These are phyloP conservation scores for Halocynthia roretzi DNA, from an alignment of 23 tunicate genomes.

Conservation along the genomic window DNA sequence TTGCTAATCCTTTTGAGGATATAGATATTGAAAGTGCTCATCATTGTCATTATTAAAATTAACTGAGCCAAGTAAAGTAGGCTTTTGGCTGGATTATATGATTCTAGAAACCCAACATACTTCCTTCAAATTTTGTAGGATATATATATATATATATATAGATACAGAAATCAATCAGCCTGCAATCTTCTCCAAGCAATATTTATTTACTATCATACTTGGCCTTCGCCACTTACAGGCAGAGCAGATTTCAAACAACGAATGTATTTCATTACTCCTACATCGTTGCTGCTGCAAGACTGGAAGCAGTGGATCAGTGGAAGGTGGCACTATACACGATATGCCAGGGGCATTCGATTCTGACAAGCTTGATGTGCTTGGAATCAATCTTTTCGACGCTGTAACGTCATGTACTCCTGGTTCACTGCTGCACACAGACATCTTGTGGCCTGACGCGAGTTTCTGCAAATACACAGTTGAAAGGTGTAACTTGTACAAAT, in stretches of 20 bases:
- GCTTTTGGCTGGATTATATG: too few species aligned
- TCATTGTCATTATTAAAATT: too few species aligned
- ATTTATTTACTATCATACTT: neutral
- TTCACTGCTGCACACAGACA: slow-evolving; percentile 58
- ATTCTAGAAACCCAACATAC: too few species aligned
- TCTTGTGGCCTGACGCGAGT: slow-evolving; percentile 60
- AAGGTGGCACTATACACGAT: slow-evolving; percentile 47
- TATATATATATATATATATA: neutral
- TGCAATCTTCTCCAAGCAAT: neutral
- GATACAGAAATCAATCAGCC: neutral
- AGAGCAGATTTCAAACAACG: slow-evolving; percentile 59
- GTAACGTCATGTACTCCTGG: slow-evolving; percentile 49
- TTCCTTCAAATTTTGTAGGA: too few species aligned
- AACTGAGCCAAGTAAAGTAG: too few species aligned
- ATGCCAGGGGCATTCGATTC: slow-evolving; percentile 45
- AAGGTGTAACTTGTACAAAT: slow-evolving; percentile 27
- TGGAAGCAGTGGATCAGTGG: slow-evolving; percentile 41
- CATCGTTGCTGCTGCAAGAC: slow-evolving; percentile 86
- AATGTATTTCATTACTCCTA: slow-evolving; percentile 52
- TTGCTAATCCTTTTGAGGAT: too few species aligned
- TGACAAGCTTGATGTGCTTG: slow-evolving; percentile 41
- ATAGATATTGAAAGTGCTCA: too few species aligned
- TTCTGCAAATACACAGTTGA: slow-evolving; percentile 71
- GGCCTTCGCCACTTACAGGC: slow-evolving; percentile 14
- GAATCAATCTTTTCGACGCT: slow-evolving; percentile 37